Evolutionary conservation across 2,888 invertebrate species (phyloP).

Genomic region (Hemaris fuciformis): DNA sequence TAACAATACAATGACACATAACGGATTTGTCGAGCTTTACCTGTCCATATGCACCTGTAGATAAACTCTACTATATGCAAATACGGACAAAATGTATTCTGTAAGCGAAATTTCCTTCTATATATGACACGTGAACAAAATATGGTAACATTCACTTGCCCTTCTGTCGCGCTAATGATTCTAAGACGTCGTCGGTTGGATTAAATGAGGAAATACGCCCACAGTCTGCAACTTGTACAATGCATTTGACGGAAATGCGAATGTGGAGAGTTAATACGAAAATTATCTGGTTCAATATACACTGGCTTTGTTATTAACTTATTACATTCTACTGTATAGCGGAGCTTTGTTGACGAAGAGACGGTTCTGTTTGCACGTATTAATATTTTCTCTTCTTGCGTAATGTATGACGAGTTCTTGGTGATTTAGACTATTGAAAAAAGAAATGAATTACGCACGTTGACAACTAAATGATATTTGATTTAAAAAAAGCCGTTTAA

Average conservation of each 20-base stretch:
- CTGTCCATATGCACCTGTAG: background rate
- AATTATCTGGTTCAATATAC: constrained; percentile 11
- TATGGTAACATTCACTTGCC: constrained; percentile 20
- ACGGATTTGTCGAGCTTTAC: constrained; percentile 6
- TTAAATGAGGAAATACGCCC: constrained; percentile 69
- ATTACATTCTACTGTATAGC: background rate
- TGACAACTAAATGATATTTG: background rate
- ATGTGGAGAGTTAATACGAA: constrained; percentile 33
- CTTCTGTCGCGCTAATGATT: constrained; percentile 21
- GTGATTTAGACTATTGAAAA: background rate
- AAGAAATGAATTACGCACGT: background rate
- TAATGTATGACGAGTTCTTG: background rate
- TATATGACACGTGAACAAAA: background rate
- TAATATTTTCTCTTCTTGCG: background rate
- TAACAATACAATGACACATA: constrained; percentile 19
- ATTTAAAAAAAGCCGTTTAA: background rate
- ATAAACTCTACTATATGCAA: constrained; percentile 6
- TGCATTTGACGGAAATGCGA: constrained; percentile 45
- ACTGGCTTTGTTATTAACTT: background rate
- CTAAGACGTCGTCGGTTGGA: constrained; percentile 38
- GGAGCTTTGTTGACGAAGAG: background rate
- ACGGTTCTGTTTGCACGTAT: background rate
- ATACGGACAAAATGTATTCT: background rate
- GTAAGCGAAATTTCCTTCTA: background rate
- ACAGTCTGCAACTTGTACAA: constrained; percentile 41